phyloP scores from a whole-genome alignment of 2,888 invertebrate genomes.

The Allacma fusca region DNA sequence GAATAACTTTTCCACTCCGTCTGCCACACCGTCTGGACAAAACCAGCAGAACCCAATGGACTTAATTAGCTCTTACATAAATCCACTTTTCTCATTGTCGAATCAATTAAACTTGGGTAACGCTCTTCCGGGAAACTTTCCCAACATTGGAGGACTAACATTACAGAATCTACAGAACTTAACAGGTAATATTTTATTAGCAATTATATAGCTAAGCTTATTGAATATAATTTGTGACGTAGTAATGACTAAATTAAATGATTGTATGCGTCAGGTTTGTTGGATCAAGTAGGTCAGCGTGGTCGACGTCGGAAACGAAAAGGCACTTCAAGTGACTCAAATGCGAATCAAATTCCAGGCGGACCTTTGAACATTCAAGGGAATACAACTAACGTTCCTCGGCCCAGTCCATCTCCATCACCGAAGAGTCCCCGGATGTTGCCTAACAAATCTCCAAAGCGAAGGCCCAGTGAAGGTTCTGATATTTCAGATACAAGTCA shows the following conservation, averaged over 20 bases:
- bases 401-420: constrained; percentile 56
- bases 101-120: constrained; percentile 27
- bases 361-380: neutral
- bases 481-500: constrained; percentile 50
- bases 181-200: constrained; percentile 2
- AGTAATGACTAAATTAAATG: too few relatives aligned
- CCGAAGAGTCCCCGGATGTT: constrained; percentile 50
- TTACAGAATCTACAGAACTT: constrained; percentile 45
- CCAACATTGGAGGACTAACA: constrained; percentile 35
- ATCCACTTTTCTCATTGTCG: constrained; percentile 33
- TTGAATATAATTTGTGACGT: too few relatives aligned
- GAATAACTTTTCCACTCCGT: constrained; percentile 1
- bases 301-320: constrained; percentile 56
- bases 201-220: too few relatives aligned
- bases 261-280: constrained; percentile 28
- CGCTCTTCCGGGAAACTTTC: constrained; percentile 23
- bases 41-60: constrained; percentile 43
- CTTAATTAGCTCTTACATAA: constrained; percentile 42
- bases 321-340: constrained; percentile 51
- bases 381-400: constrained; percentile 36
- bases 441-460: constrained; percentile 52
- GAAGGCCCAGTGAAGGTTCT: constrained; percentile 55
- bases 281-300: constrained; percentile 58
- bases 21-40: neutral
- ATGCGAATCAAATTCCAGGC: constrained; percentile 9